These are phyloP conservation scores for Acrobeloides nanus DNA, from an alignment of 2,888 invertebrate species.

Conservation along the genomic window DNA sequence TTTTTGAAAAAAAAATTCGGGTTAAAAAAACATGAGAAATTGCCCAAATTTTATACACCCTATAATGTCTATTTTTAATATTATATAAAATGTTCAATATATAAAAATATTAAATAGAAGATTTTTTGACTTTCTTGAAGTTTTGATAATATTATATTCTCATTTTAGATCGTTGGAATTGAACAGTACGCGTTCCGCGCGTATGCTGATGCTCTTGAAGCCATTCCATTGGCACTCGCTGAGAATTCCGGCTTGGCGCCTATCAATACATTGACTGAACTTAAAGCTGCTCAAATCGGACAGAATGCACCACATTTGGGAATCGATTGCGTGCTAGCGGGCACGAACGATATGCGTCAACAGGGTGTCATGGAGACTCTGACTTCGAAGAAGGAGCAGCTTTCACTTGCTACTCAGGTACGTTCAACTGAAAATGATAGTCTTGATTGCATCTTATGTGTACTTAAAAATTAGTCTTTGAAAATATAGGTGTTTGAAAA, in stretches of 20 bases:
- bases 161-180: conserved; percentile 66
- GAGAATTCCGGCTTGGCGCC: conserved; percentile 91
- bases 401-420: conserved; percentile 82
- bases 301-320: conserved; percentile 80
- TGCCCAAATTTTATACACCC: too few relatives aligned
- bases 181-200: conserved; percentile 95
- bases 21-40: too few relatives aligned
- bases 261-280: conserved; percentile 70
- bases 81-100: too few relatives aligned
- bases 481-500: too few relatives aligned
- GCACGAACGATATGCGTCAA: conserved; percentile 76
- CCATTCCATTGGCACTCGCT: conserved; percentile 85
- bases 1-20: too few relatives aligned
- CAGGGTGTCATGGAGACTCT: conserved; percentile 90
- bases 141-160: neutral
- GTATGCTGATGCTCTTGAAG: conserved; percentile 89
- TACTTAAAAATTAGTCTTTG: too few relatives aligned
- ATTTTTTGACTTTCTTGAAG: neutral
- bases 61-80: too few relatives aligned
- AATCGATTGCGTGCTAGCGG: conserved; percentile 84
- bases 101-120: neutral
- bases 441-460: neutral
- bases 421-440: neutral
- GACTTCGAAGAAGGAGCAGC: conserved; percentile 92
- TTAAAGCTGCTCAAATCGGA: conserved; percentile 70